Evolutionary conservation across 2,113 vertebrate species (phyloP).

Genomic region (Alosa alosa): DNA sequence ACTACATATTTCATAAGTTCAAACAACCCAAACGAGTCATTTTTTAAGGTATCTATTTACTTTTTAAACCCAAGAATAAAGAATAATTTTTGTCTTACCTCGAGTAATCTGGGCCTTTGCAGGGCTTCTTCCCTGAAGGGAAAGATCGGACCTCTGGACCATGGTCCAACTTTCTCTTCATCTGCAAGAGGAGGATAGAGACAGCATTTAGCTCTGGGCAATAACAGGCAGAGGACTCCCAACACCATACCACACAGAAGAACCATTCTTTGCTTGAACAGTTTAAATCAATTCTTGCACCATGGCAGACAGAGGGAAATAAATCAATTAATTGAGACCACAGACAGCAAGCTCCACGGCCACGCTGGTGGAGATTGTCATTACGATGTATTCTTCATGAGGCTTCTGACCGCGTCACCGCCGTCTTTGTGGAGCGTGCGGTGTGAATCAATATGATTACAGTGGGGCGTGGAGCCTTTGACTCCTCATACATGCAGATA

Average conservation of each 20-base stretch:
- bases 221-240: slow-evolving; percentile 20
- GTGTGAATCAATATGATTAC: slow-evolving; percentile 7
- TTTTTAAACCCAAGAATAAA: neutral
- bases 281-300: neutral
- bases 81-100: slow-evolving; percentile 76
- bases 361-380: neutral
- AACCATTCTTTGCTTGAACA: neutral
- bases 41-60: no score
- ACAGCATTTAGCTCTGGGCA: slow-evolving; percentile 39
- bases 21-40: neutral
- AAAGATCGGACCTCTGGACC: slow-evolving; percentile 99
- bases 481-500: neutral
- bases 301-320: neutral
- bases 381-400: neutral
- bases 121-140: slow-evolving; percentile 99
- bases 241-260: slow-evolving; percentile 14
- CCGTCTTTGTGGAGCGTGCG: neutral
- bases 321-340: neutral
- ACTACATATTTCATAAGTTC: neutral
- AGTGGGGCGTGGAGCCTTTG: neutral
- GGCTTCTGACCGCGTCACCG: neutral
- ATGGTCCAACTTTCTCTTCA: slow-evolving; percentile 99
- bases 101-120: slow-evolving; percentile 95
- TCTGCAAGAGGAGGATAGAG: slow-evolving; percentile 77
- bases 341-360: neutral